These are phyloP conservation scores for Orius laevigatus DNA, from an alignment of 1,140 invertebrate species.

Conservation along the genomic window DNA sequence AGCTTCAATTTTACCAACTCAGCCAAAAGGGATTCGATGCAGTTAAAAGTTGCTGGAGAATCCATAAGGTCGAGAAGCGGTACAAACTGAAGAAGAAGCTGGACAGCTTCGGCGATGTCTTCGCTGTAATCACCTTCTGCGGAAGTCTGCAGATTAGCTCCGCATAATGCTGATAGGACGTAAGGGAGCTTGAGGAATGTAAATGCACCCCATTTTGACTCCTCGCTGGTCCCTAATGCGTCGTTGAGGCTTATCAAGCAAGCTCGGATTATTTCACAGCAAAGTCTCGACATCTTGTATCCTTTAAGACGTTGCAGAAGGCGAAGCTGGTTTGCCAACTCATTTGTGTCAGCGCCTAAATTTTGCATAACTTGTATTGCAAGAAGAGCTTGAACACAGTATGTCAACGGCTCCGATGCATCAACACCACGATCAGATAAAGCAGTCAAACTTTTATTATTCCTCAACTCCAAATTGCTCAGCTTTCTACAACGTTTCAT, in stretches of 20 bases:
- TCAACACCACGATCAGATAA: conserved; percentile 14
- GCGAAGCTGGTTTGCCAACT: conserved; percentile 60
- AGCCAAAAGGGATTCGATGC: conserved; percentile 63
- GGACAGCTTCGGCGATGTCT: conserved; percentile 65
- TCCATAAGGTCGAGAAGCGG: conserved; percentile 79
- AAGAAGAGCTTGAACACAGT: conserved; percentile 54
- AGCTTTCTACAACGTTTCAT: conserved; percentile 18
- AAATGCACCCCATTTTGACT: conserved; percentile 84
- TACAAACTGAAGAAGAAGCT: conserved; percentile 60
- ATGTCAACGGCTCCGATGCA: conserved; percentile 41
- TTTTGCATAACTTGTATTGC: conserved; percentile 57
- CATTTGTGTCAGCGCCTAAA: conserved; percentile 56
- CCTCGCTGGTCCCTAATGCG: conserved; percentile 53
- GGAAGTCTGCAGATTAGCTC: conserved; percentile 18
- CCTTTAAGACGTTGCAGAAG: conserved; percentile 66
- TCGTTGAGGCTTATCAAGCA: conserved; percentile 77
- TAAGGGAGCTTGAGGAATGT: conserved; percentile 80
- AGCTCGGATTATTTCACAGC: conserved; percentile 75
- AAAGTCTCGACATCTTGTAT: conserved; percentile 36
- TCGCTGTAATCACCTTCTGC: conserved; percentile 43
- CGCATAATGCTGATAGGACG: conserved; percentile 52
- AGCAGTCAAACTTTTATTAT: conserved; percentile 6
- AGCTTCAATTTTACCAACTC: conserved; percentile 65
- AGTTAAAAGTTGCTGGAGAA: conserved; percentile 72
- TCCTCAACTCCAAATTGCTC: conserved; percentile 18